phyloP scores from a whole-genome alignment of 2,888 invertebrate genomes.

The Macroteleia sp. region DNA sequence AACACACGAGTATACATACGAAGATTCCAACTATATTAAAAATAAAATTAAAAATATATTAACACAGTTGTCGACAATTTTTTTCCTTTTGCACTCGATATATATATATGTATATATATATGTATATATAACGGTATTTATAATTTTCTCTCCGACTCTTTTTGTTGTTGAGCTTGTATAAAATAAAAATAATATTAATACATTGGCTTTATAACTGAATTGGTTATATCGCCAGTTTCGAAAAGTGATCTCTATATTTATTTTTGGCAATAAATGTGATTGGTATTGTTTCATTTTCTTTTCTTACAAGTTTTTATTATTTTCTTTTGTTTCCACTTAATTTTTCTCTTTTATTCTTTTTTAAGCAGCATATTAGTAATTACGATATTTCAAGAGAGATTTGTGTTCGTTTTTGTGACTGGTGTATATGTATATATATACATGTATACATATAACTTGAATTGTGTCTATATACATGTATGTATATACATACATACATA shows the following conservation, averaged over 20 bases:
- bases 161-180: conserved; percentile 28
- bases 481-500: too few species aligned
- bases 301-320: background rate
- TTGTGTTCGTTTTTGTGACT: conserved; percentile 7
- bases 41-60: conserved; percentile 49
- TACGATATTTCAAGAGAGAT: conserved; percentile 22
- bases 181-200: conserved; percentile 36
- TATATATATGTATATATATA: conserved; percentile 40
- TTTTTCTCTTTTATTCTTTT: conserved; percentile 2
- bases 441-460: too few species aligned
- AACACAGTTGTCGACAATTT: conserved; percentile 33
- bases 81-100: conserved; percentile 30
- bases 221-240: conserved; percentile 13
- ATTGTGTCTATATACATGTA: conserved; percentile 30
- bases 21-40: conserved; percentile 41
- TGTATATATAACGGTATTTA: conserved; percentile 45
- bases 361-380: conserved; percentile 31
- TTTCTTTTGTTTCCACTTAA: background rate
- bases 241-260: conserved; percentile 32
- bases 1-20: conserved; percentile 34
- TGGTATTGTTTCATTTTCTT: conserved; percentile 26
- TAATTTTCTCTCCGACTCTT: conserved; percentile 39
- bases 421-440: too few species aligned
- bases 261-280: conserved; percentile 34
- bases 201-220: conserved; percentile 28